These are phyloP conservation scores for Megalops cyprinoides DNA, from an alignment of 2,797 vertebrate genomes.

Conservation along the genomic window DNA sequence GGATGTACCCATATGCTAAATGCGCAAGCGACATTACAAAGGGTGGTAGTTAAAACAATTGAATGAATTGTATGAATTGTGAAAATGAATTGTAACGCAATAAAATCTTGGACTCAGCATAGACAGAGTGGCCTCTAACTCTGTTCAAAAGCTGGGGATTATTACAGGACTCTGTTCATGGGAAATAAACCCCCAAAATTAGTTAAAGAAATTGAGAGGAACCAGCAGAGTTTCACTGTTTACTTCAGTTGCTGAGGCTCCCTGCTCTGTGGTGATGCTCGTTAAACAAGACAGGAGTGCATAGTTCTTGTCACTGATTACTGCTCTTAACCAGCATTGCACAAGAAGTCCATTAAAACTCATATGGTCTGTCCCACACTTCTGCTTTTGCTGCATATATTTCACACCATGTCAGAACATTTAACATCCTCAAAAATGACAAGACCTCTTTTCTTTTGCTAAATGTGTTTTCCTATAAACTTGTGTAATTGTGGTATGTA, in stretches of 20 bases:
- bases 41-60: background rate
- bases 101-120: background rate
- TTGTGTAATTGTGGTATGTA: too few species aligned
- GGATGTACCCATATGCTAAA: background rate
- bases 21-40: background rate
- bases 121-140: background rate
- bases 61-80: too few species aligned
- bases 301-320: background rate
- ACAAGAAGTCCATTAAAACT: background rate
- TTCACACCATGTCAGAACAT: background rate
- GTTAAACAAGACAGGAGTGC: background rate
- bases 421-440: too few species aligned
- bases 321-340: background rate
- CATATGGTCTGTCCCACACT: background rate
- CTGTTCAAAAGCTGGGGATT: background rate
- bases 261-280: background rate
- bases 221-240: background rate
- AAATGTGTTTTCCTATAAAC: too few species aligned
- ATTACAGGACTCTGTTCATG: slow-evolving; percentile 6
- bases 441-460: too few species aligned
- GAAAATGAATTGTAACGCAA: background rate
- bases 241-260: slow-evolving; percentile 10
- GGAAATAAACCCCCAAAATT: background rate
- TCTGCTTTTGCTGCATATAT: background rate
- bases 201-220: background rate